Base-by-base conservation (phyloP, 2,888 invertebrate genomes). In the Drosophila mulleri region DNA sequence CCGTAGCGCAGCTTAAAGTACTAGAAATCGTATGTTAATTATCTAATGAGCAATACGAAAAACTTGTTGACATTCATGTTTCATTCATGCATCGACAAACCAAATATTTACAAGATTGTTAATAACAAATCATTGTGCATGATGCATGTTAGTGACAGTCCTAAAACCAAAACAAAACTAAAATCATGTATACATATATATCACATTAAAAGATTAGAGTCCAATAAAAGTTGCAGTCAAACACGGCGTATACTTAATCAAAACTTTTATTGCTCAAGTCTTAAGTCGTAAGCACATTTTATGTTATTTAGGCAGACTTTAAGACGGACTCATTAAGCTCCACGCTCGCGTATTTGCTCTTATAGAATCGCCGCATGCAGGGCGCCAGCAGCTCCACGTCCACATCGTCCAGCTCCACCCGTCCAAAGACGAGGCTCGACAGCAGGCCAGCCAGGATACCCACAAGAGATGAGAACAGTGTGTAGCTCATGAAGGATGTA, bases 1-100 rank as follows among this genome's bases (percentile, higher is more conserved):
- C 96, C 95, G 84, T 95, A 96, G 83, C 96, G 94, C 92, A 94
- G 93, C 77, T 96, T 96, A 90, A 96, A 94, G 91, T 96, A 96
- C 95, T 95, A 93, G 26, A 54, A 67, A 32, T 69, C 2, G 29
- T 12, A 72, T 65, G 47, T 41, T 29, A 2, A 44, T 48, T 32
- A 48, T 23, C 41, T 53, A 35, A 20, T 26, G 12, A n/a, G 8
- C 1, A n/a, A 14, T 8, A 18, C 8, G 1, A n/a, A 66, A 12
- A 18, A 29, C 16, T 18, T 50, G 26, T 6, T 39, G 14, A 20
- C 37, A 42, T 11, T 23, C 11, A 29, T 35, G 7, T 26, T 11
- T 23, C 11, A 29, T 35, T 5, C 26, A 39, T 16, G 11, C 20
- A 11, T 26, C 5, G 1, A 2, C 8, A 35, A 26, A 44, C 7